Base-by-base conservation (phyloP, 2,797 vertebrate genomes). In the Manis javanica region DNA sequence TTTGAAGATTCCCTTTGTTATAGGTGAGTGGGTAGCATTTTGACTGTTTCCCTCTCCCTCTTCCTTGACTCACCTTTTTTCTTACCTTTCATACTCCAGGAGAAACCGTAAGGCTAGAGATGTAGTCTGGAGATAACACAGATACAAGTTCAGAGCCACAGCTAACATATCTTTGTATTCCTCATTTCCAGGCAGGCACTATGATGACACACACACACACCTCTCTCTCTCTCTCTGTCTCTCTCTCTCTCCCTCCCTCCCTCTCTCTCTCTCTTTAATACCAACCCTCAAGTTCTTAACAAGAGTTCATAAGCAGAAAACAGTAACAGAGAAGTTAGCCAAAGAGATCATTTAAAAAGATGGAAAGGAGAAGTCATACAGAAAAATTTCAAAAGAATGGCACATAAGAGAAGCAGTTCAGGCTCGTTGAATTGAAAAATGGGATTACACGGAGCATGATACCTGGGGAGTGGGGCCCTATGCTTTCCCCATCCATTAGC, bases 271-370 rank as follows among this genome's bases (percentile, higher is more conserved):
- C 37, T 39, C 39, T 29, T 71, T 75, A 84, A 94, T 68, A 13
- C 34, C 66, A 74, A 46, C 39, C 37, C 39, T 94, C 55, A 61
- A 4, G 63, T 57, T 57, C 37, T 37, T 93, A 90, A 82, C n/a
- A 94, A 31, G 68, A 57, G n/a, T 39, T 95, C 49, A 93, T 57
- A 94, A 78, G 91, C 74, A 93, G 49, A 88, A 96, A 86, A 55
- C 61, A 93, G 68, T 91, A 63, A 51, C 61, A 93, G 71, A 75
- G 74, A 83, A 72, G 49, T 84, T 94, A 66, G 66, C 85, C 63
- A 37, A 93, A 94, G 64, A 69, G 37, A 82, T 92, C 37, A 49
- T 74, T 46, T 91, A 64, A 51, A 77, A 91, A 92, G 59, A 59
- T 84, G 66, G 57, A 91, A 96, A 97, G 55, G 37, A 78, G 51